Conservation (phyloP, 1,140 invertebrate species). For the Megalonaias nervosa region DNA sequence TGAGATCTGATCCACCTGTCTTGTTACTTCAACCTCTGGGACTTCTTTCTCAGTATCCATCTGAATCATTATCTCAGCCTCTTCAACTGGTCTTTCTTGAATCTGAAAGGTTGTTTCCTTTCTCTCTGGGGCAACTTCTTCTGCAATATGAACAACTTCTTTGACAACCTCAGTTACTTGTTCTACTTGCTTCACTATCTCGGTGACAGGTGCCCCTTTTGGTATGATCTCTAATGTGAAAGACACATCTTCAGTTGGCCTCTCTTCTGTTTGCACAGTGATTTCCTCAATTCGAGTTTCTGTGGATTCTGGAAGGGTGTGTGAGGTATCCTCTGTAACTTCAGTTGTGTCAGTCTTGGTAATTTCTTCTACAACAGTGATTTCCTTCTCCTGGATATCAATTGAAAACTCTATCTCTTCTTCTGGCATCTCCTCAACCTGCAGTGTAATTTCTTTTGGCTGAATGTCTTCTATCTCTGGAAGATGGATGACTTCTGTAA, state of each 20-base stretch:
- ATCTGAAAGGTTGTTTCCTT: constrained; percentile 55
- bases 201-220: no score
- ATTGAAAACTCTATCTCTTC: constrained; percentile 40
- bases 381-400: constrained; percentile 18
- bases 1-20: constrained; percentile 33
- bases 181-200: no score
- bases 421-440: constrained; percentile 35
- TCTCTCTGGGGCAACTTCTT: constrained; percentile 33
- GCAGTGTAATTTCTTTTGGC: constrained; percentile 28
- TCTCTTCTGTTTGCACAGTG: constrained; percentile 50
- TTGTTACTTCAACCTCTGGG: constrained; percentile 19
- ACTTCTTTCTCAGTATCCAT: constrained; percentile 22
- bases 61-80: constrained; percentile 23
- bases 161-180: no score
- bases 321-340: constrained; percentile 14
- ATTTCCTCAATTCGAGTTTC: constrained; percentile 50
- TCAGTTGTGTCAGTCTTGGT: constrained; percentile 30
- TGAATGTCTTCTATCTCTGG: constrained; percentile 38
- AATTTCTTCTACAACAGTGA: constrained; percentile 22
- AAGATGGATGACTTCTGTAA: constrained; percentile 23
- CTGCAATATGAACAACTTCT: constrained; percentile 10
- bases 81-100: constrained; percentile 34
- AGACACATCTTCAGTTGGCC: constrained; percentile 22
- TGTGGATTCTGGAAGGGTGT: constrained; percentile 19
- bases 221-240: no score